phyloP scores from a whole-genome alignment of 2,797 vertebrate species.

The Molothrus aeneus region DNA sequence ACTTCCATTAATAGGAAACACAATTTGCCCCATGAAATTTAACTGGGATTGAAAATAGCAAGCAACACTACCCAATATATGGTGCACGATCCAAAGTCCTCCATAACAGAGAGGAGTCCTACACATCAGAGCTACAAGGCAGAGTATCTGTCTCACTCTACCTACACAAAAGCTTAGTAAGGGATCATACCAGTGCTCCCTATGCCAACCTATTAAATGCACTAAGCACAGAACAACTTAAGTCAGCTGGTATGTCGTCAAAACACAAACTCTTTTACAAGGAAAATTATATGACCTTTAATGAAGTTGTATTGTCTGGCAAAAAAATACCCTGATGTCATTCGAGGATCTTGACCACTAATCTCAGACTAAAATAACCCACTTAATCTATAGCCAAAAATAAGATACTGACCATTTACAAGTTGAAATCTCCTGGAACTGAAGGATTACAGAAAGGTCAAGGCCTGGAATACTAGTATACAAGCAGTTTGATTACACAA shows the following conservation, averaged over 20 bases:
- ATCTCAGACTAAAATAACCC: conserved; percentile 9
- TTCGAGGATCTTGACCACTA: neutral
- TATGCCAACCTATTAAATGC: neutral
- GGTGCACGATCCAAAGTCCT: neutral
- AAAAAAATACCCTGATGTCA: neutral
- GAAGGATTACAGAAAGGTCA: neutral
- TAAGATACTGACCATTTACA: neutral
- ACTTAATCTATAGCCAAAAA: conserved; percentile 3
- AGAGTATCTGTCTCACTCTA: neutral
- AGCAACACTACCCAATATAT: neutral
- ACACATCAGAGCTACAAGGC: neutral
- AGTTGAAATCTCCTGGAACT: neutral
- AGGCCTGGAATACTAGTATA: neutral
- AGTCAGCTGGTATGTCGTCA: neutral
- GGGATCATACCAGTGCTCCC: neutral
- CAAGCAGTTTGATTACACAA: neutral
- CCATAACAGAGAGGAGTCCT: neutral
- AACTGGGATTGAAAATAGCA: neutral
- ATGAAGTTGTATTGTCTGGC: neutral
- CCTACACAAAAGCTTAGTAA: neutral
- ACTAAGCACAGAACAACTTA: neutral
- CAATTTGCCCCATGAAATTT: neutral
- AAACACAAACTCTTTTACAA: neutral
- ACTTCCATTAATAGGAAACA: conserved; percentile 18
- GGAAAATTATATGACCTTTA: neutral